These are phyloP conservation scores for Catonia carolina DNA, from an alignment of 2,888 invertebrate genomes.

Conservation along the genomic window DNA sequence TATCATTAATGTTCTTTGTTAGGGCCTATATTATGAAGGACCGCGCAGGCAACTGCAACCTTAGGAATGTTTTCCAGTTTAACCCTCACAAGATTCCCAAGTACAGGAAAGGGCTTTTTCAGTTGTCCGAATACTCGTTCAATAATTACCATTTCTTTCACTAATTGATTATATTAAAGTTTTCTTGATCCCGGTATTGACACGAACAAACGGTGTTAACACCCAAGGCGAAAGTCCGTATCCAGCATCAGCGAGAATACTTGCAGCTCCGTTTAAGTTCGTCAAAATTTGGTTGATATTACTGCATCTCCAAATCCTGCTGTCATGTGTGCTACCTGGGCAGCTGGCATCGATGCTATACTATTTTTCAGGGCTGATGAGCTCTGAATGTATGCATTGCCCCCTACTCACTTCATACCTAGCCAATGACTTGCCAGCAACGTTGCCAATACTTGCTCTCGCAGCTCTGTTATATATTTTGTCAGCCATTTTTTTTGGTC, in stretches of 20 bases:
- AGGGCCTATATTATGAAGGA: slow-evolving; percentile 10
- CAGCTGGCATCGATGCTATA: no score
- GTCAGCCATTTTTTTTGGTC: no score
- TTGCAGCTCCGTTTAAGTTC: no score
- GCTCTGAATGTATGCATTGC: no score
- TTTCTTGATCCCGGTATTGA: neutral
- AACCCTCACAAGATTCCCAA: neutral
- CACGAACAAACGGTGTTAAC: neutral
- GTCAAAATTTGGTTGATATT: no score
- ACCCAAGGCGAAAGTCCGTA: neutral
- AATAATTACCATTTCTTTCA: slow-evolving; percentile 7
- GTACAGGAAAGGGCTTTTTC: slow-evolving; percentile 16
- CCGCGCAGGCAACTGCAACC: slow-evolving; percentile 7
- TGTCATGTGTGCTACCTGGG: neutral
- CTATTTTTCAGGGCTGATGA: no score
- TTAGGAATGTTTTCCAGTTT: neutral
- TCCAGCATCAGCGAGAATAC: neutral
- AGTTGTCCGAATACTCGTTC: slow-evolving; percentile 12
- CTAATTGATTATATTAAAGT: neutral
- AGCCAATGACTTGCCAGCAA: no score
- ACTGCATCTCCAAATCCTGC: no score
- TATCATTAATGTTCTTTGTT: no score
- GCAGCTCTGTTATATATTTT: no score
- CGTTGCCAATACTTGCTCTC: no score
- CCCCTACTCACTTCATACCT: no score